Evolutionary conservation across 2,797 vertebrate genomes (phyloP), one percentile per base, ranked within the genome.

Genomic region (Phylloscopus collybita): DNA sequence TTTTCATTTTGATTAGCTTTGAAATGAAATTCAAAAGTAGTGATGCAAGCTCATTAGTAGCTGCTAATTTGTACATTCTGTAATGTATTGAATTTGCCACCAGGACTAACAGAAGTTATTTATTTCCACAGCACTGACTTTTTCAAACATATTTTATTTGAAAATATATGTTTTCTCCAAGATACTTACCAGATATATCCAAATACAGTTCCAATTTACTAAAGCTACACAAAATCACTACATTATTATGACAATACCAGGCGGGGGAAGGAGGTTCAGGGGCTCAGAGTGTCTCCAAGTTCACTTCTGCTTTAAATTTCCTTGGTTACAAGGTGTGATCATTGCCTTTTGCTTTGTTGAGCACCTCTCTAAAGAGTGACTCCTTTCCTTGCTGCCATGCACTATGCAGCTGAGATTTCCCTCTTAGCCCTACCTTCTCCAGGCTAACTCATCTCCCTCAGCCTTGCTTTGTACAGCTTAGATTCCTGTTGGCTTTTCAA

Each of bases 251-350:
- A 57, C 34, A 85, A 26, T 38, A 78, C 22, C 5, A 32, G 27
- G 6, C 0, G 2, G 15, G 7, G 7, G 18, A 15, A 8, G 13
- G 6, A 11, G 11, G 42, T 20, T 13, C 18, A 32, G 17, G 27
- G n/a, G 17, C 22, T 57, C 26, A 14, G n/a, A 25, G 21, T 10
- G 6, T 34, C 72, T 70, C 17, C 36, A 60, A 74, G 32, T n/a
- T 34, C 22, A 27, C 2, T 5, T 44, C 10, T 34, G 50, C 40
- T 57, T 42, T 36, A 25, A 50, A 65, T 59, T 40, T 79, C 27
- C 11, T 23, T 53, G 60, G 13, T 29, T 57, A 30, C 18, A 38
- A n/a, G 4, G 10, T 47, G 9, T 38, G 30, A 50, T 14, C 4
- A 3, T 21, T 67, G 49, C 11, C 4, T 59, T 14, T 59, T 71